Evolutionary conservation across 2,888 invertebrate species (phyloP).

Genomic region (Clepsis dumicolana): DNA sequence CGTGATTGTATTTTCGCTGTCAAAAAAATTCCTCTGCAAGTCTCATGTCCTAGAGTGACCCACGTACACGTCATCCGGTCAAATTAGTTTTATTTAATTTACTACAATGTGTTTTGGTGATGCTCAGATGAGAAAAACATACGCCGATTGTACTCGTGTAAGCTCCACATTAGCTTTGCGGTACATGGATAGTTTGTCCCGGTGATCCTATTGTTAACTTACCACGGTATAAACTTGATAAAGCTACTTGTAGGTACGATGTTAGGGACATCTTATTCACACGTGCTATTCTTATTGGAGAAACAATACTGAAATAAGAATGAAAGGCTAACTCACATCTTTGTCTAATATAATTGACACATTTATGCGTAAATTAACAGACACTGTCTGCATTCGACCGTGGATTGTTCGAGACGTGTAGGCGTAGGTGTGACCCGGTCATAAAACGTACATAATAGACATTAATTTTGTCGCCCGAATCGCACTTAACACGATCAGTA

Average conservation of each 20-base stretch:
- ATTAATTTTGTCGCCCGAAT: neutral
- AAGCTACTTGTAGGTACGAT: neutral
- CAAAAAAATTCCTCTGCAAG: neutral
- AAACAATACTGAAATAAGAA: neutral
- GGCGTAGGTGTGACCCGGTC: neutral
- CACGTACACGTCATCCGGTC: neutral
- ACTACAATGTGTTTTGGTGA: conserved; percentile 7
- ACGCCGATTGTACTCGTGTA: conserved; percentile 20
- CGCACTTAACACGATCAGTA: neutral
- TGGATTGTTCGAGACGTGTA: neutral
- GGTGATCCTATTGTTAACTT: neutral
- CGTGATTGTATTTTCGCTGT: neutral
- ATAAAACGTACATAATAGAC: conserved; percentile 4
- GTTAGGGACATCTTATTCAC: neutral
- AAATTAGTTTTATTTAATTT: conserved; percentile 11
- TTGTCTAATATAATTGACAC: neutral
- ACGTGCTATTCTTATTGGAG: neutral
- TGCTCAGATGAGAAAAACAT: conserved; percentile 24
- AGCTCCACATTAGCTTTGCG: conserved; percentile 20
- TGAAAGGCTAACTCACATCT: neutral
- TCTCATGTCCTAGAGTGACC: neutral
- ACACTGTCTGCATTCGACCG: neutral
- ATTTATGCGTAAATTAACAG: conserved; percentile 1
- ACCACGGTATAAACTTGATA: neutral
- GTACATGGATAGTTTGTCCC: conserved; percentile 11